Conservation (phyloP, 2,113 vertebrate species). For the Nothocercus julius region DNA sequence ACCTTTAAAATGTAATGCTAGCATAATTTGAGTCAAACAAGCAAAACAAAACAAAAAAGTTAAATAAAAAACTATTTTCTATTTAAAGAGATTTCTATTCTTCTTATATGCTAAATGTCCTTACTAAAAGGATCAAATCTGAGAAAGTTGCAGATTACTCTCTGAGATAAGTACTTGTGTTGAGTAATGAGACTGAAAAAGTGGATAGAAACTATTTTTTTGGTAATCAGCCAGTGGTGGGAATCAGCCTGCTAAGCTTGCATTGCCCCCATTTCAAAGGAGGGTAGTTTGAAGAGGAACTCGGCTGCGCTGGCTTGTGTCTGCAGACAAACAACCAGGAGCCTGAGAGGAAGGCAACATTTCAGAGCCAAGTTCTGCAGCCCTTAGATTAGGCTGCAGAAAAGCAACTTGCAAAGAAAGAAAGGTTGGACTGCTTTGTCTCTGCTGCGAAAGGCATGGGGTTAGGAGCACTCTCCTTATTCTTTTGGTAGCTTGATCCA, state of each 20-base stretch:
- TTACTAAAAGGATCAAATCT: not conserved
- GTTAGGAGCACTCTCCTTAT: not conserved
- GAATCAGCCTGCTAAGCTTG: too few relatives aligned
- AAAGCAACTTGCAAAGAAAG: not conserved
- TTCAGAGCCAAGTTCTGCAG: not conserved
- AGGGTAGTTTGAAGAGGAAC: too few relatives aligned
- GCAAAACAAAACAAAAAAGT: not conserved
- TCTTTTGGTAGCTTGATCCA: not conserved
- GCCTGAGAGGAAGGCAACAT: too few relatives aligned
- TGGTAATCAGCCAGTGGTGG: too few relatives aligned
- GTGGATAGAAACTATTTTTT: too few relatives aligned
- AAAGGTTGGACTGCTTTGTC: not conserved
- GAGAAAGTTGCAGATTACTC: not conserved
- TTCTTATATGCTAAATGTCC: not conserved
- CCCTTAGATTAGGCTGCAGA: not conserved
- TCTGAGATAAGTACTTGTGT: not conserved
- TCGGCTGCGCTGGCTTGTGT: too few relatives aligned
- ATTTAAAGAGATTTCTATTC: constrained; percentile 1
- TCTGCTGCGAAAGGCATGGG: not conserved
- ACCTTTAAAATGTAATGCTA: constrained; percentile 25
- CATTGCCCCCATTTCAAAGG: too few relatives aligned
- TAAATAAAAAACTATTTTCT: not conserved
- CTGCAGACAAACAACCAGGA: too few relatives aligned
- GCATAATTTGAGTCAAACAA: not conserved
- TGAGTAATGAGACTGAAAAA: not conserved